Base-by-base conservation (phyloP, 2,888 invertebrate genomes). In the Hirtodrosophila trivittata region DNA sequence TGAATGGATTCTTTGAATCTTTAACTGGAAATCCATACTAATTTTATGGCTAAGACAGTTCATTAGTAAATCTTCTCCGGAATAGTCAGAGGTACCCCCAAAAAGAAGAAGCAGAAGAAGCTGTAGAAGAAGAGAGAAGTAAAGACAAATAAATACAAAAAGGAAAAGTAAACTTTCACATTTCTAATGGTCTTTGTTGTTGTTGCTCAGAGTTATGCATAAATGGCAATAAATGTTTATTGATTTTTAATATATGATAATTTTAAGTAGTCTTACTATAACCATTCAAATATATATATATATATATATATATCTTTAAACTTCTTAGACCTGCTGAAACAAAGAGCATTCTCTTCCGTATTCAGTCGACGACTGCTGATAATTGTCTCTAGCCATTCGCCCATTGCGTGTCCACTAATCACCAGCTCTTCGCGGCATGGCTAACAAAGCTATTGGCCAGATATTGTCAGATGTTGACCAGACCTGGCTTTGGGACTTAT, bases 101-200 rank as follows among this genome's bases (percentile, higher is more conserved):
- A 1, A 13, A 3, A 35, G 12, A 10, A 25, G 30, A 50, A 8
- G 16, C 16, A 39, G 38, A 50, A 3, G 32, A 39, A 8, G 25
- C 25, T 4, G 6, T 6, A 25, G 25, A 3, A 32, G 3, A 13
- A 41, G 0, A 8, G 13, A 28, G 2, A 28, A 28, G 2, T n/a
- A 21, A 35, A 47, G 46, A 54, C 32, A 33, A 54, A 54, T 26
- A 52, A 33, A 14, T 33, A 37, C 52, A 42, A 66, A 72, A 80
- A 77, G 74, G 69, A 86, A 80, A 86, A 84, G 71, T 71, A 42
- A 86, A 81, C 86, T 81, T 81, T 81, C 81, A 84, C 86, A 84
- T 81, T 74, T 74, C 64, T 76, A 76, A 70, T 71, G 68, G 70
- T 30, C 14, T 39, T 50, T 60, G 58, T 62, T 54, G 45, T 32